Percentiles rank a stretch among this genome's conserved stretches.
phyloP scores from a whole-genome alignment of 2,888 invertebrate species.

The Cremastobaeus sp. region DNA sequence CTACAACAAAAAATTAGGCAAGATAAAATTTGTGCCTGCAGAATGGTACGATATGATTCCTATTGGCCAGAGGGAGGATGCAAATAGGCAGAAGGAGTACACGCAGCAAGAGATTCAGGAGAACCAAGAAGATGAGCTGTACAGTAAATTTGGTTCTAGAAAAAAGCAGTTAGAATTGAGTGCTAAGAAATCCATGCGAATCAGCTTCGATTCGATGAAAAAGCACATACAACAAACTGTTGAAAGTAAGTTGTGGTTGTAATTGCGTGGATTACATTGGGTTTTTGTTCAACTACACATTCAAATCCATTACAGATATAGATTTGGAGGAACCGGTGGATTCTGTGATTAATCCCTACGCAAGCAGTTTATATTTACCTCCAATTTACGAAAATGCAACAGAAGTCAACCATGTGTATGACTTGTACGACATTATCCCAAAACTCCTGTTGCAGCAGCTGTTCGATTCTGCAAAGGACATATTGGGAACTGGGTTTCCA shows the following conservation, averaged over 20 bases:
- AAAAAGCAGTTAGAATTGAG: too few relatives aligned
- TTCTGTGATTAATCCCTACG: neutral
- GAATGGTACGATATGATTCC: constrained; percentile 2
- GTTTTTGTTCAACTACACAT: too few relatives aligned
- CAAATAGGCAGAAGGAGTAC: neutral
- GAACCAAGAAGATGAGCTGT: neutral
- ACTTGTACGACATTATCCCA: constrained; percentile 17
- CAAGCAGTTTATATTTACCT: neutral
- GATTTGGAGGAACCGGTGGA: neutral
- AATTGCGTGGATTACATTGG: too few relatives aligned
- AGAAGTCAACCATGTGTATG: constrained; percentile 20
- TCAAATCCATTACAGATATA: neutral
- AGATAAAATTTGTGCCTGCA: constrained; percentile 3
- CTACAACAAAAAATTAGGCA: constrained; percentile 6
- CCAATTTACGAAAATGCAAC: constrained; percentile 7
- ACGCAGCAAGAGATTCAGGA: neutral
- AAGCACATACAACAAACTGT: too few relatives aligned
- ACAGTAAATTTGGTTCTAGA: too few relatives aligned
- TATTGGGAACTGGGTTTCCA: constrained; percentile 8
- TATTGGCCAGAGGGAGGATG: neutral
- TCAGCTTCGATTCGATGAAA: too few relatives aligned
- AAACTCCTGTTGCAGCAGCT: constrained; percentile 6
- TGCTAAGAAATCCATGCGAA: too few relatives aligned
- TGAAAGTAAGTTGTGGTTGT: too few relatives aligned
- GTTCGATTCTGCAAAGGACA: neutral